Evolutionary conservation across 1,140 invertebrate genomes (phyloP), one percentile per base, ranked within the genome.

Genomic region (Zelostemma sp.): DNA sequence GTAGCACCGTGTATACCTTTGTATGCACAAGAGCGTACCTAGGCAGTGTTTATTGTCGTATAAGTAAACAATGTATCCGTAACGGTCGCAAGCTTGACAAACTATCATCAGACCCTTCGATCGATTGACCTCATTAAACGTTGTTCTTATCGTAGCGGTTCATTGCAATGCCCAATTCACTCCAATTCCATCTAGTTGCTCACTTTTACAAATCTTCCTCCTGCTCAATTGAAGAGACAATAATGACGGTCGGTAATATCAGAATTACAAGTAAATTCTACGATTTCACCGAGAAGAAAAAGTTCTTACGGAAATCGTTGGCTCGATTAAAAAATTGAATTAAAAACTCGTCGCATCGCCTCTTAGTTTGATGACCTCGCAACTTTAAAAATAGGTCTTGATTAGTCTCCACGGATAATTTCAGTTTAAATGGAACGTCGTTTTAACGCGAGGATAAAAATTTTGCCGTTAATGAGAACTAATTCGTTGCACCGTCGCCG

Each of bases 31-130:
- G 60, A 72, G 54, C 61, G 73, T 66, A 69, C 75, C 68, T 66
- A 68, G 71, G 59, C 68, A 69, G 64, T 78, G 76, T 80, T 79
- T 74, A 80, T 76, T 76, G 75, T 80, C 74, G 74, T 63, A 72
- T 67, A 69, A 75, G 74, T 73, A 75, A 73, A 80, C 78, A 74
- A 75, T 76, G 77, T 73, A 61, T 74, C 49, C 60, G 72, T 58
- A 63, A 73, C 67, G 66, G 61, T 70, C 64, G 59, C 71, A 59
- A 47, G 59, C 40, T 28, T 43, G 51, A 51, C 46, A 57, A 66
- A 67, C 68, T 63, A 63, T 63, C 63, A n/a, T 6, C 54, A 17
- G 18, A 40, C 41, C 18, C 46, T 35, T 17, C 45, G 61, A 71
- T 71, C 59, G 58, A 65, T 71, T 59, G 35, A 55, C 45, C 48